Base-by-base conservation (phyloP, 2,797 vertebrate species). In the Vultur gryphus region DNA sequence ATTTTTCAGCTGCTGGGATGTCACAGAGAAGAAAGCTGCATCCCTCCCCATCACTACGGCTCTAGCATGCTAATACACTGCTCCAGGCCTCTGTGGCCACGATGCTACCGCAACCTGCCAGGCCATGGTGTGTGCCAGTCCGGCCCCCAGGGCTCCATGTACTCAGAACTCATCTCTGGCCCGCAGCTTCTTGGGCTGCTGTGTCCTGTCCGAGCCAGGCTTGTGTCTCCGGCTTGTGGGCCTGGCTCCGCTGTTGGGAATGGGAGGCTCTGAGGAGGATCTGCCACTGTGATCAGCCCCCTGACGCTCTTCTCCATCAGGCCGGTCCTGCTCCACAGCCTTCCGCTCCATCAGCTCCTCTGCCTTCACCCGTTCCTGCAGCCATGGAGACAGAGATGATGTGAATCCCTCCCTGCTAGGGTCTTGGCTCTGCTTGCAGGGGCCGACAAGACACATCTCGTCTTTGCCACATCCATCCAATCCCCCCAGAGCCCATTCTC, bases 301-400 rank as follows among this genome's bases (percentile, higher is more conserved):
- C 15, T 58, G 84, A 14, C 4, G 48, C 26, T 92, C 80, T 11
- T 64, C 65, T 48, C 82, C 79, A 26, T 46, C 87, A 44, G 61
- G 21, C 84, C 54, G 76, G 13, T 95, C 91, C 20, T 93, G 84
- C 96, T 92, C 96, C 96, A 2, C 92, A 93, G 93, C 95, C 70
- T 96, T 97, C 89, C 84, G 98, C 44, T 98, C 95, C 75, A 98
- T 97, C 11, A 98, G 84, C 8, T 98, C 95, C 92, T 99, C 98
- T 10, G 99, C 99, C 95, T 99, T 98, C 85, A 98, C 97, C 87
- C 99, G 98, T 79, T 99, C 99, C 99, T 99, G 96, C 44, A 64
- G 80, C 75, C 88, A 77, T 1, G 19, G 46, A 92, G 28, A 92
- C 15, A 86, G 75, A 95, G 49, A 55, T 2, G 0, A 83, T 29